These are phyloP conservation scores for Palythoa grandiflora DNA, from an alignment of 92 coral and sea anemone genomes.

Conservation along the genomic window DNA sequence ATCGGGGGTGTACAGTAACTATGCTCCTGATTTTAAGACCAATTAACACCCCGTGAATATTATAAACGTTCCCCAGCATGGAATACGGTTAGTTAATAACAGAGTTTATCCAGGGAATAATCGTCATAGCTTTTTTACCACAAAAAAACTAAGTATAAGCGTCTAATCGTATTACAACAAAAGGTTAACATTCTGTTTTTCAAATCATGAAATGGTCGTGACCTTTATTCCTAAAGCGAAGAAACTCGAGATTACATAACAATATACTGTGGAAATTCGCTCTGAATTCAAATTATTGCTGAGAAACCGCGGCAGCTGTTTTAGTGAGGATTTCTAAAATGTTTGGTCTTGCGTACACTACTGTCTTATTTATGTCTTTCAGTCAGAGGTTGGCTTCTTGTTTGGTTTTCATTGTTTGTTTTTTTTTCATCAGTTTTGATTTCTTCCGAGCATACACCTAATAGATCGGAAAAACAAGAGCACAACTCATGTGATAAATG, in stretches of 20 bases:
- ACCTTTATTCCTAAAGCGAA: not conserved
- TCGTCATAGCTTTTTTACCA: not conserved
- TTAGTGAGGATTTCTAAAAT: not conserved
- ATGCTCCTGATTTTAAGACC: not conserved
- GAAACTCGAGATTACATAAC: not conserved
- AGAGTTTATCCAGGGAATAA: not conserved
- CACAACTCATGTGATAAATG: too few relatives aligned
- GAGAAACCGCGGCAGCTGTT: constrained; percentile 1
- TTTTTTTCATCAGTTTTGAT: not conserved
- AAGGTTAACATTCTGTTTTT: constrained; percentile 12
- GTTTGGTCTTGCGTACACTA: not conserved
- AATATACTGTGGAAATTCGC: not conserved
- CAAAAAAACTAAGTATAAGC: not conserved
- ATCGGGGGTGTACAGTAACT: not conserved
- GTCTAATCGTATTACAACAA: not conserved
- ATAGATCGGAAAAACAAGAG: too few relatives aligned
- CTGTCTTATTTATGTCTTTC: not conserved
- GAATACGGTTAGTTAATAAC: not conserved
- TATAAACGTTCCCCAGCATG: constrained; percentile 12
- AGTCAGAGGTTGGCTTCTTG: not conserved
- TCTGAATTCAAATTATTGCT: not conserved
- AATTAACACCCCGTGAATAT: constrained; percentile 29
- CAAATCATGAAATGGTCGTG: not conserved
- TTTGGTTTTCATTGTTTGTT: not conserved
- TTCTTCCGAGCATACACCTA: not conserved